phyloP scores from a whole-genome alignment of 2,888 invertebrate genomes.

The Pheosia gnoma region DNA sequence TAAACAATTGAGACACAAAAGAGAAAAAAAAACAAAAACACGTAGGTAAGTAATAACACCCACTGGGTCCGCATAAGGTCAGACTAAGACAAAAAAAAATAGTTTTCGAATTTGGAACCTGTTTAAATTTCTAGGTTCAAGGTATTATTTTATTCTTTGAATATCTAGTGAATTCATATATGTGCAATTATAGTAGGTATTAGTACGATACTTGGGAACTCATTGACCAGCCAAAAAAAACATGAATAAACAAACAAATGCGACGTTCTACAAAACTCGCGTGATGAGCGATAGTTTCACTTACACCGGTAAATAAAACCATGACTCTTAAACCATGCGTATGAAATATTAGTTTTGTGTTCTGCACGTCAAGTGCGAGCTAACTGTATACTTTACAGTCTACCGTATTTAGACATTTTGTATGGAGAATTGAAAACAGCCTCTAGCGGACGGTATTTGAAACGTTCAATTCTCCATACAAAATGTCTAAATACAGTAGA shows the following conservation, averaged over 20 bases:
- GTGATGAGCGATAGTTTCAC: background rate
- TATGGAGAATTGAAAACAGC: too few species aligned
- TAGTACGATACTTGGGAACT: background rate
- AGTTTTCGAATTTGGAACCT: background rate
- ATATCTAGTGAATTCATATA: background rate
- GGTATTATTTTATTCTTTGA: background rate
- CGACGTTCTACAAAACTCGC: background rate
- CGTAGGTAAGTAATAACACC: background rate
- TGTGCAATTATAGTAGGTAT: background rate
- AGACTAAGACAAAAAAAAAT: background rate
- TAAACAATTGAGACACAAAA: background rate
- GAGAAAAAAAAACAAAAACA: background rate
- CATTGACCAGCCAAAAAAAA: constrained; percentile 15
- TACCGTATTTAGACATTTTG: too few species aligned
- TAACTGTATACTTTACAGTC: too few species aligned
- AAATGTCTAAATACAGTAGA: too few species aligned
- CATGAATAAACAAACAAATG: constrained; percentile 11
- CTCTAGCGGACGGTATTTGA: too few species aligned
- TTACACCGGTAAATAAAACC: background rate
- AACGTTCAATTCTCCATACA: too few species aligned
- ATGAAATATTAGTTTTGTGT: background rate
- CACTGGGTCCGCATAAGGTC: background rate
- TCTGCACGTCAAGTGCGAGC: too few species aligned
- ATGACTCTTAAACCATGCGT: background rate
- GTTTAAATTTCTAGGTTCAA: background rate